These are phyloP conservation scores for Psix sp. DNA, from an alignment of 1,140 invertebrate species.

Conservation along the genomic window DNA sequence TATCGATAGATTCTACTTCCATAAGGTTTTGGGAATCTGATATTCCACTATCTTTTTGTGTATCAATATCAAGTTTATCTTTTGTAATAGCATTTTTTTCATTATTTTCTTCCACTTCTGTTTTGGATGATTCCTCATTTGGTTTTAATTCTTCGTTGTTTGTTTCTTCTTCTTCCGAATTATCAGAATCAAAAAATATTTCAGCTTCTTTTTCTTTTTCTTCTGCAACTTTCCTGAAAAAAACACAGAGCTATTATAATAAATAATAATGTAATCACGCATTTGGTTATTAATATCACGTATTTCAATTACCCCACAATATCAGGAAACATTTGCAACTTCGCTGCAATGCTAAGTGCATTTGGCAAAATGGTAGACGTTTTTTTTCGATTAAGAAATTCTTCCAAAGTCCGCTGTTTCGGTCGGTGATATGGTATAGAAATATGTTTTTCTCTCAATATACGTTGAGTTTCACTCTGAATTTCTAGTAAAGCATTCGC, in stretches of 20 bases:
- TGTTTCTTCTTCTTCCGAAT: background rate
- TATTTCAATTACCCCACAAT: conserved; percentile 65
- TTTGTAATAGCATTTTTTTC: background rate
- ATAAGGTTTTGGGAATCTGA: too few species aligned
- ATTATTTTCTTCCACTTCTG: background rate
- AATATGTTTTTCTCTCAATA: conserved; percentile 82
- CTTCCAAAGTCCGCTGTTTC: conserved; percentile 83
- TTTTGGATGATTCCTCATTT: background rate
- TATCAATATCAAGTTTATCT: background rate
- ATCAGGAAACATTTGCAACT: conserved; percentile 69
- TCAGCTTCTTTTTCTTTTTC: conserved; percentile 74
- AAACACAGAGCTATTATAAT: background rate
- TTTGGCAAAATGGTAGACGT: conserved; percentile 57
- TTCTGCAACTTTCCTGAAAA: conserved; percentile 64
- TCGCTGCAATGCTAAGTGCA: conserved; percentile 66
- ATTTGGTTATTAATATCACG: background rate
- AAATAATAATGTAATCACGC: conserved; percentile 1
- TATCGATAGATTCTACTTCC: too few species aligned
- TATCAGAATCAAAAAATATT: conserved; percentile 68
- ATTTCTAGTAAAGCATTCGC: conserved; percentile 75
- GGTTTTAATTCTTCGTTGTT: background rate
- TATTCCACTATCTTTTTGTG: too few species aligned
- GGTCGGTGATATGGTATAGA: conserved; percentile 88
- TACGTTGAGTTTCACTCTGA: conserved; percentile 80
- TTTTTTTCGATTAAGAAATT: conserved; percentile 80